These are phyloP conservation scores for Ochropleura plecta DNA, from an alignment of 2,888 invertebrate species.

Conservation along the genomic window DNA sequence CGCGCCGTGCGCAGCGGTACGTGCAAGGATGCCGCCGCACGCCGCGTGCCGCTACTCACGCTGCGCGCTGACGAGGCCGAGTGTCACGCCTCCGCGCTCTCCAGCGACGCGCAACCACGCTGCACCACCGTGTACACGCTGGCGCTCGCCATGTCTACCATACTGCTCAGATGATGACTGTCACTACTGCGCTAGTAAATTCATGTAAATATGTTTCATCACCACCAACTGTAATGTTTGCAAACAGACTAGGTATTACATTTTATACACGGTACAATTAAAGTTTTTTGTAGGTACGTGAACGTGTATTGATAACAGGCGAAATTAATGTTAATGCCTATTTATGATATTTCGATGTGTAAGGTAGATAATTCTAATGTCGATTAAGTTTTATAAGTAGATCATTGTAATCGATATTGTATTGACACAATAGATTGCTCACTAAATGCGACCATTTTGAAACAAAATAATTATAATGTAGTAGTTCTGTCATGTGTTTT, in stretches of 20 bases:
- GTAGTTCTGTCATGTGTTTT: conserved; percentile 24
- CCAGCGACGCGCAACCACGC: conserved; percentile 90
- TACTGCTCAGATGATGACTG: conserved; percentile 84
- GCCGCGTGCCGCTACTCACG: conserved; percentile 92
- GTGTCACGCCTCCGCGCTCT: conserved; percentile 96
- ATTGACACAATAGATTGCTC: conserved; percentile 64
- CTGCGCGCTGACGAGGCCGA: conserved; percentile 95
- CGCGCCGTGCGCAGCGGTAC: conserved; percentile 92
- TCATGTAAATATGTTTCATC: conserved; percentile 66
- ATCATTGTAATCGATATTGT: conserved; percentile 55
- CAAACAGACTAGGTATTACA: conserved; percentile 70
- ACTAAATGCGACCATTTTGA: conserved; percentile 56
- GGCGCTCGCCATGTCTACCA: conserved; percentile 76
- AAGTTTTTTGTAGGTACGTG: conserved; percentile 71
- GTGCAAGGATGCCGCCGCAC: conserved; percentile 92
- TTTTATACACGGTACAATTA: conserved; percentile 75
- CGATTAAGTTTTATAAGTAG: conserved; percentile 56
- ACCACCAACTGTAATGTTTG: conserved; percentile 65
- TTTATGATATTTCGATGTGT: conserved; percentile 58
- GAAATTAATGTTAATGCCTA: conserved; percentile 64
- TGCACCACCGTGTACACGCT: conserved; percentile 79
- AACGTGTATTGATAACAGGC: conserved; percentile 70
- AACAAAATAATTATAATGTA: conserved; percentile 41
- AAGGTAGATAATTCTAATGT: conserved; percentile 60
- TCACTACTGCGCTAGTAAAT: conserved; percentile 46